Evolutionary conservation across 2,113 vertebrate species (phyloP), one percentile per base, ranked within the genome.

Genomic region (Rutilus rutilus): DNA sequence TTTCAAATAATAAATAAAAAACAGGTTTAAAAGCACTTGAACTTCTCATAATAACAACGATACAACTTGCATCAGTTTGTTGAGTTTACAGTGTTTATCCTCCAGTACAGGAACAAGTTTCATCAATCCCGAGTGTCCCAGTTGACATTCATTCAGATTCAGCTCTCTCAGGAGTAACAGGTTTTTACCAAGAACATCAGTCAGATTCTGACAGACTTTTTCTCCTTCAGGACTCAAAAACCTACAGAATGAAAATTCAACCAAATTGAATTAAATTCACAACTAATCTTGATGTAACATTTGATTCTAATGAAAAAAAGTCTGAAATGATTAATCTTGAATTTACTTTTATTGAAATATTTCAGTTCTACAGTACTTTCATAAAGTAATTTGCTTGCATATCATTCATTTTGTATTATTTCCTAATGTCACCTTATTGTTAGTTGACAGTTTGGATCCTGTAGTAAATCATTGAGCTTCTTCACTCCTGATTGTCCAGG

Each of bases 401-500:
- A 8, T 50, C 12, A 50, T 14, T 17, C 1, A 64, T 65, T 62
- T 15, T 65, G 11, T 17, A 15, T 33, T 8, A 67, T 65, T 65
- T 30, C 6, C 27, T 27, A 4, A 64, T 1, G 3, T 6, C 59
- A 83, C 86, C 50, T 83, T 62, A 78, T 83, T 6, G 39, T 76
- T 3, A 50, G 45, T 76, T 3, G 17, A 27, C n/a, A 17, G 1
- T 76, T 3, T 27, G 36, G 11, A 17, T 52, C 5, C 11, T 47
- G 47, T 52, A 1, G 50, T 50, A 50, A 14, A 52, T 52, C 50
- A 52, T 17, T 14, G 67, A 82, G 23, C 23, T 27, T 0, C 69
- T 57, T 23, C 6, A 86, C 69, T 82, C 78, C 85, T 57, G 52
- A 57, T 57, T 57, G 17, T 21, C 52, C 52, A 86, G 45, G 45